phyloP scores from a whole-genome alignment of 1,140 invertebrate species.

The Amphibalanus amphitrite region DNA sequence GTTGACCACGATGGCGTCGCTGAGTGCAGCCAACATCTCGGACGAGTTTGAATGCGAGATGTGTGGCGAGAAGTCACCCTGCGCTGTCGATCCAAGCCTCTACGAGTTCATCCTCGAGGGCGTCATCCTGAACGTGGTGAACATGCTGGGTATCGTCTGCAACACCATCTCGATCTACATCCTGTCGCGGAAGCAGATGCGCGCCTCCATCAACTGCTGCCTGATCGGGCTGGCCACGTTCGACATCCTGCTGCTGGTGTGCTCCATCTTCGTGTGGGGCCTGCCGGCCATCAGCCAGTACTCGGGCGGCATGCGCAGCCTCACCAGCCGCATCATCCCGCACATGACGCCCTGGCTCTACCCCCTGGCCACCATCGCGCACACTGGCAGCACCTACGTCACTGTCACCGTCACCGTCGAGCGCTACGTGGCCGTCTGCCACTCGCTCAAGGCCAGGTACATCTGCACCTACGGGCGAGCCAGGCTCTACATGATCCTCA shows the following conservation, averaged over 20 bases:
- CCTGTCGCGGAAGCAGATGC: conserved; percentile 76
- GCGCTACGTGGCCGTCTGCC: conserved; percentile 88
- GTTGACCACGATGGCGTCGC: too few species aligned
- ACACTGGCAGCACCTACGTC: conserved; percentile 70
- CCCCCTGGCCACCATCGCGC: conserved; percentile 68
- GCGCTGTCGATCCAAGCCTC: conserved; percentile 23
- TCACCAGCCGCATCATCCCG: conserved; percentile 54
- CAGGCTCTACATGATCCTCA: conserved; percentile 61
- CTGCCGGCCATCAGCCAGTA: conserved; percentile 66
- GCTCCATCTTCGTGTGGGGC: conserved; percentile 70
- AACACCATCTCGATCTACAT: conserved; percentile 82
- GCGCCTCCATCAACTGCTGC: conserved; percentile 82
- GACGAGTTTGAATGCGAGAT: too few species aligned
- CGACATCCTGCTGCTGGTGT: conserved; percentile 72
- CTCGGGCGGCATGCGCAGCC: conserved; percentile 49
- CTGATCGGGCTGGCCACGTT: conserved; percentile 76
- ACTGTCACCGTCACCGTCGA: conserved; percentile 90
- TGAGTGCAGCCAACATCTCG: too few species aligned
- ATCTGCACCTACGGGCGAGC: conserved; percentile 81
- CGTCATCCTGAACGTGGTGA: conserved; percentile 60
- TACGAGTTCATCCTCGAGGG: conserved; percentile 70
- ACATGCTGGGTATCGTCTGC: conserved; percentile 66
- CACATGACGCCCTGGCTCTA: conserved; percentile 64
- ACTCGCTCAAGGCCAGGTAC: conserved; percentile 67
- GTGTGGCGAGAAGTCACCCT: too few species aligned